Percentiles rank a stretch among this genome's conserved stretches.
These are phyloP conservation scores for Anastrepha obliqua DNA, from an alignment of 1,140 invertebrate genomes.

Conservation along the genomic window DNA sequence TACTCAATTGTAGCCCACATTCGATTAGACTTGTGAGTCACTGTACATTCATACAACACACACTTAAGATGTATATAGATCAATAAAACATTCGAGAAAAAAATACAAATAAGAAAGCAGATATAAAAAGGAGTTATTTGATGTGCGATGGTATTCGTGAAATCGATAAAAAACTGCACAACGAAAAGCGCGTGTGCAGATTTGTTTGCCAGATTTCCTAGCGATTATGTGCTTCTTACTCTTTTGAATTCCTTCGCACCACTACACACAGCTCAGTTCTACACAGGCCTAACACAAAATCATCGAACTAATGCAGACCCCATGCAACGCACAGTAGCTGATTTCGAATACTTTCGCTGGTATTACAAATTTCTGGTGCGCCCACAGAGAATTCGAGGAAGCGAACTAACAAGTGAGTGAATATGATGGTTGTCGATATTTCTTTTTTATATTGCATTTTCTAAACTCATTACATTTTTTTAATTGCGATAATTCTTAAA, in stretches of 20 bases:
- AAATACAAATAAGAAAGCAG: neutral
- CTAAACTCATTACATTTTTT: too few species aligned
- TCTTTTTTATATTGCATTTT: too few species aligned
- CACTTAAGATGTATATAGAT: neutral
- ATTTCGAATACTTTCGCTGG: neutral
- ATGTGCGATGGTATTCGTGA: constrained; percentile 30
- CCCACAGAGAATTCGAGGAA: too few species aligned
- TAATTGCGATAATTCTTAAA: too few species aligned
- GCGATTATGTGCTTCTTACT: constrained; percentile 18
- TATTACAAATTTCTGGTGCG: too few species aligned
- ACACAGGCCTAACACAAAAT: neutral
- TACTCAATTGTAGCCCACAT: too few species aligned
- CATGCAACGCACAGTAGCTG: neutral
- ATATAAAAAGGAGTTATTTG: constrained; percentile 28
- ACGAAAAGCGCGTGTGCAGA: neutral
- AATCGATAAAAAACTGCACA: constrained; percentile 9
- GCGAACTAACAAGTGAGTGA: too few species aligned
- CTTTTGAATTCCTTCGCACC: neutral
- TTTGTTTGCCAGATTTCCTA: constrained; percentile 4
- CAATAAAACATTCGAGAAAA: neutral
- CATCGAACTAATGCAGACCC: neutral
- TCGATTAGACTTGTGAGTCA: too few species aligned
- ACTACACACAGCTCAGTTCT: neutral
- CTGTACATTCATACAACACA: neutral
- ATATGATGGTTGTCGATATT: too few species aligned